Evolutionary conservation across 1,140 invertebrate genomes (phyloP), one percentile per base, ranked within the genome.

Genomic region (Acromyrmex echinatior): DNA sequence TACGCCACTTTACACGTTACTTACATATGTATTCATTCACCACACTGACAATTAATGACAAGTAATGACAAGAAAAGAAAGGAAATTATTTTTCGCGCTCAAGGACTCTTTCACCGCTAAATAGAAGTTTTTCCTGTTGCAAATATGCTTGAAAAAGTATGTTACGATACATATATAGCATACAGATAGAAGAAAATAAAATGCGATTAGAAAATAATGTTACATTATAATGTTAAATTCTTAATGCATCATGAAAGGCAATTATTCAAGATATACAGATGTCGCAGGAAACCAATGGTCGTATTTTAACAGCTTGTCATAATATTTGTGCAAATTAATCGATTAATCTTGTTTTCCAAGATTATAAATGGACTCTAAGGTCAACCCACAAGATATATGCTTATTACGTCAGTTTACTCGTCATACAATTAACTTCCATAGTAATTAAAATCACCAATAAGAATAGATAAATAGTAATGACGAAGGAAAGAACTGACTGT

Each of bases 1-100:
- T 18, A 62, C 18, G 39, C 39, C 56, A 49, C 70, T 84, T 84
- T 62, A 76, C 25, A 76, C 28, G 70, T 53, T 84, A 62, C 70
- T 84, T 51, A 51, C 25, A n/a, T 62, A 73, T 80, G 56, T 28
- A 63, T 63, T 63, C 14, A 51, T 3, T 51, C 79, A n/a, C 51
- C 53, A 63, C 25, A 12, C 12, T 9, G 58, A 9, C 45, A 45
- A 62, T 82, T 82, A 82, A 45, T 39, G 53, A 56, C 49, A 18
- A 71, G 16, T 60, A 9, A 10, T 39, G 39, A 62, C 39, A 6
- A 76, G 53, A 18, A 84, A 84, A 76, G 68, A 63, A 76, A 62
- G 56, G 70, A 45, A 60, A 49, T 16, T 18, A 74, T 25, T 82
- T 82, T 82, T 82, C 53, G 3, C 53, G 39, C n/a, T 28, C 56